These are phyloP conservation scores for Myocastor coypus DNA, from an alignment of 2,113 vertebrate species.

Conservation along the genomic window DNA sequence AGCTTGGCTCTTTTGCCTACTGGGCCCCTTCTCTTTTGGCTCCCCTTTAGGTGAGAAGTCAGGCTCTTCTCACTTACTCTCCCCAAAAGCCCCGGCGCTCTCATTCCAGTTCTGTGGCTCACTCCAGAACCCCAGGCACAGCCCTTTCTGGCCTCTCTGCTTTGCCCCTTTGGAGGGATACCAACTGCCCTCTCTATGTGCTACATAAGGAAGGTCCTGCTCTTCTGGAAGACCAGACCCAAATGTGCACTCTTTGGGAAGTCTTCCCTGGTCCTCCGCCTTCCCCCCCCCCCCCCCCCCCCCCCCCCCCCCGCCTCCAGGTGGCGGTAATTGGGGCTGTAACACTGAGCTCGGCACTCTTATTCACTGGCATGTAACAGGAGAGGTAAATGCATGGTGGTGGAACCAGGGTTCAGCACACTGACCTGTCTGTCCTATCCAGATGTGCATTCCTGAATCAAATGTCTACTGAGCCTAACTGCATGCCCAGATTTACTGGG, in stretches of 20 bases:
- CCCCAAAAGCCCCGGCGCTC: fast-evolving
- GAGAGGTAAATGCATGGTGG: not conserved
- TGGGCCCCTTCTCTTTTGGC: not conserved
- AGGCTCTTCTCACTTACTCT: not conserved
- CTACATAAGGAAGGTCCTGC: not conserved
- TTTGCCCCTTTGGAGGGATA: not conserved
- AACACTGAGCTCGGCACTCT: no score
- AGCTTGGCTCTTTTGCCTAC: not conserved
- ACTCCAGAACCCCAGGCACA: not conserved
- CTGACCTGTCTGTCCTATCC: not conserved
- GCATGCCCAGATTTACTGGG: fast-evolving
- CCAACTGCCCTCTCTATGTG: not conserved
- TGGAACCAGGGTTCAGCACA: not conserved
- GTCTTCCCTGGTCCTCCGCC: not conserved
- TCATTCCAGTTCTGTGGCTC: fast-evolving
- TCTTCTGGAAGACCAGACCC: not conserved
- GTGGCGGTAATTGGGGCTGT: not conserved
- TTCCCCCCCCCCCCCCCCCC: no score
- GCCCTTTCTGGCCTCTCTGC: not conserved
- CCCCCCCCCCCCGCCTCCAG: no score
- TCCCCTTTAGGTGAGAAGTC: not conserved
- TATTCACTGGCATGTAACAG: not conserved
- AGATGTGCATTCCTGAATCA: not conserved
- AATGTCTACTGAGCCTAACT: not conserved
- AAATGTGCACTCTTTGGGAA: not conserved